A percentile compares a stretch with the other conserved stretches of the same genome.
phyloP scores from a whole-genome alignment of 1,140 invertebrate genomes.

The Lepidurus couesii region DNA sequence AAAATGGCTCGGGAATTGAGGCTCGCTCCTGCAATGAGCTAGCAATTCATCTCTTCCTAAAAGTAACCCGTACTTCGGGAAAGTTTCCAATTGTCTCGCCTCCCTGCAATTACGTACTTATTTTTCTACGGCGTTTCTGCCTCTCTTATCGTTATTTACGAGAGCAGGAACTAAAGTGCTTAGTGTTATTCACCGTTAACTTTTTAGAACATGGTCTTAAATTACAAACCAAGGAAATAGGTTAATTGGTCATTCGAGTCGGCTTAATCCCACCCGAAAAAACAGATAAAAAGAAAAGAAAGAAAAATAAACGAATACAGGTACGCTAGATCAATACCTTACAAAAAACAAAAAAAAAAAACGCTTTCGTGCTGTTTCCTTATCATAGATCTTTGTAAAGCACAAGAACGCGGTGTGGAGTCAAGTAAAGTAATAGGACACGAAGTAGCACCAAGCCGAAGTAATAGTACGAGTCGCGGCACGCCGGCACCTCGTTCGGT shows the following conservation, averaged over 20 bases:
- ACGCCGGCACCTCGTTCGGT: no score
- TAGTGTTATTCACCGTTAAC: neutral
- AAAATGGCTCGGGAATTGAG: no score
- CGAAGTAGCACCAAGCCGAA: no score
- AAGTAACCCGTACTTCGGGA: neutral
- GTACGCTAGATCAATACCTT: neutral
- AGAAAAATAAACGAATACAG: neutral
- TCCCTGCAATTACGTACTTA: neutral
- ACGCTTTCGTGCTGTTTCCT: neutral
- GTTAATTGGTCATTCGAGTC: conserved; percentile 1
- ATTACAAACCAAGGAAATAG: neutral
- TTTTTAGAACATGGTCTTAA: neutral
- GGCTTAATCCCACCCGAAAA: neutral
- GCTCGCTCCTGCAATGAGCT: neutral
- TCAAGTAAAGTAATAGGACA: no score
- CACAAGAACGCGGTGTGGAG: no score
- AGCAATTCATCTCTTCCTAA: conserved; percentile 11
- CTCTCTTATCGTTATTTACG: conserved; percentile 6
- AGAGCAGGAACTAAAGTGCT: neutral
- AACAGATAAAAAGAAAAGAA: neutral
- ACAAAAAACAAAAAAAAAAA: neutral
- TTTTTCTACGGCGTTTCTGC: neutral
- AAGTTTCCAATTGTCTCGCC: neutral
- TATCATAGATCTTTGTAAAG: neutral
- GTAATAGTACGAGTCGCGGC: no score